phyloP scores from a whole-genome alignment of 2,888 invertebrate species.

The Glaucopsyche alexis region DNA sequence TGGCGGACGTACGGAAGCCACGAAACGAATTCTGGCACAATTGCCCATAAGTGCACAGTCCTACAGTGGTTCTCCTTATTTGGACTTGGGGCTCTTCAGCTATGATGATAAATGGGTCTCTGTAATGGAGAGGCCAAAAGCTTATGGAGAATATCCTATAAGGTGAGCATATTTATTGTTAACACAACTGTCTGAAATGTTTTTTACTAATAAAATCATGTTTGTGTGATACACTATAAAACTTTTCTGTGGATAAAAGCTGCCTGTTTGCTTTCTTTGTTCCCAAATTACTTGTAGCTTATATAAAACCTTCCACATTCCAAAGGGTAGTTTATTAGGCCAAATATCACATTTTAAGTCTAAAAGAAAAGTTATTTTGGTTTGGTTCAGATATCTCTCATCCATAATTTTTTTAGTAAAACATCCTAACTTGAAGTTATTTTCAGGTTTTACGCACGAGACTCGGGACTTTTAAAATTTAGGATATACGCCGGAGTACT shows the following conservation, averaged over 20 bases:
- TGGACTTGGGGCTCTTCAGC: slow-evolving; percentile 94
- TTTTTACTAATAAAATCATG: too few relatives aligned
- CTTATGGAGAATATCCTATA: slow-evolving; percentile 95
- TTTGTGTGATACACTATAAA: too few relatives aligned
- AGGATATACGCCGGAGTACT: slow-evolving; percentile 92
- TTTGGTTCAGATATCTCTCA: too few relatives aligned
- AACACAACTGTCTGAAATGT: not conserved
- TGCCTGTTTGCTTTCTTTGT: too few relatives aligned
- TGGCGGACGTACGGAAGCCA: slow-evolving; percentile 94
- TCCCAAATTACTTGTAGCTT: too few relatives aligned
- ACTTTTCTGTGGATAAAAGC: too few relatives aligned
- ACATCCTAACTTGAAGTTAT: not conserved
- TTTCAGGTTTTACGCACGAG: slow-evolving; percentile 88
- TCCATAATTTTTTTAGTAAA: too few relatives aligned
- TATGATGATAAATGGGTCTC: slow-evolving; percentile 98
- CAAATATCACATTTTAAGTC: too few relatives aligned
- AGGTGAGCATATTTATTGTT: slow-evolving; percentile 76
- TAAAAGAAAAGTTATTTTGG: too few relatives aligned
- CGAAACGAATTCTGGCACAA: slow-evolving; percentile 92
- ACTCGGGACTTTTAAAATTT: slow-evolving; percentile 89
- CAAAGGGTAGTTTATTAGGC: too few relatives aligned
- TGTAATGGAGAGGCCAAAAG: slow-evolving; percentile 96
- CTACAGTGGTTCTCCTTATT: slow-evolving; percentile 94
- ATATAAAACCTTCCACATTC: too few relatives aligned
- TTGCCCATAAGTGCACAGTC: slow-evolving; percentile 97